Evolutionary conservation across 2,113 vertebrate genomes (phyloP).

Genomic region (Neomonachus schauinslandi): DNA sequence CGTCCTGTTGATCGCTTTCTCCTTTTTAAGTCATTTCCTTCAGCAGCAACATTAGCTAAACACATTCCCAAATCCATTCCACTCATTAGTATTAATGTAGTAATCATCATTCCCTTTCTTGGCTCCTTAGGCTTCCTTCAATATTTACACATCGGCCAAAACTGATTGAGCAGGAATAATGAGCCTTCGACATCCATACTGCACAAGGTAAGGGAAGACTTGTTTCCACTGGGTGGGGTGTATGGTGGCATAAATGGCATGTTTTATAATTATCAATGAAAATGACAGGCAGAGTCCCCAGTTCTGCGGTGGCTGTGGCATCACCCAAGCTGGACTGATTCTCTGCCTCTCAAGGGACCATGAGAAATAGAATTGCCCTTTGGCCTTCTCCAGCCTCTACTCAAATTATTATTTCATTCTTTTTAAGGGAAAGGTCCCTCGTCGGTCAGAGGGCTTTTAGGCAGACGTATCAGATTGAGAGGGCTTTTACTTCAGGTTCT

Average conservation of each 20-base stretch:
- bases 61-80: not conserved
- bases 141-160: conserved; percentile 63
- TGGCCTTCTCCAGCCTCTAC: not conserved
- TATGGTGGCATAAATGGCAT: not conserved
- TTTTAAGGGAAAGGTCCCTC: not conserved
- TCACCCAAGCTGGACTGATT: not conserved
- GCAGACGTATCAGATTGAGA: not conserved
- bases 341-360: not conserved
- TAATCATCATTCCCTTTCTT: conserved; percentile 24
- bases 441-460: conserved; percentile 25
- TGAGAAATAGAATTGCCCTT: not conserved
- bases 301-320: not conserved
- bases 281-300: not conserved
- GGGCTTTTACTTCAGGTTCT: not conserved
- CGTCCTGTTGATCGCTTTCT: conserved; percentile 28
- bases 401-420: conserved; percentile 47
- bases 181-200: not conserved
- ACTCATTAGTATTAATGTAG: conserved; percentile 44
- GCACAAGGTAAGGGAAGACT: not conserved
- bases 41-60: not conserved
- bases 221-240: not conserved
- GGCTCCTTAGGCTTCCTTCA: conserved; percentile 66
- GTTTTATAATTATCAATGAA: not conserved
- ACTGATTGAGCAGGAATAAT: conserved; percentile 18
- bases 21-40: conserved; percentile 36